These are phyloP conservation scores for Aproaerema taeniolella DNA, from an alignment of 2,888 invertebrate species.

Conservation along the genomic window DNA sequence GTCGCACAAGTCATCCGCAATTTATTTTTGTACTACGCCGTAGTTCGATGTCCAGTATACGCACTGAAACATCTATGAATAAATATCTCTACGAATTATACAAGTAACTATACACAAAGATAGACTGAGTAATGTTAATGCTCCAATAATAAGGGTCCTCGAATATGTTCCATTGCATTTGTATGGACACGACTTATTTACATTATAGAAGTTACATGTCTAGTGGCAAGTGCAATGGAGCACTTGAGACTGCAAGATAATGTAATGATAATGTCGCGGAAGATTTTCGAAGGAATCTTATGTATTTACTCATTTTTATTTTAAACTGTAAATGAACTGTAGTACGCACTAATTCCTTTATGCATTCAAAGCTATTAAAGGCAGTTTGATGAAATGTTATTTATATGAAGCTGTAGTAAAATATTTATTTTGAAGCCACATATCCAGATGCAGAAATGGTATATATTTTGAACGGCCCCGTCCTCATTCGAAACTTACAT, in stretches of 20 bases:
- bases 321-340: constrained; percentile 2
- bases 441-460: constrained; percentile 37
- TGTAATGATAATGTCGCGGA: constrained; percentile 16
- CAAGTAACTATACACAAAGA: constrained; percentile 38
- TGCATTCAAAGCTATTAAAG: constrained; percentile 5
- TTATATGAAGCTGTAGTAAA: constrained; percentile 20
- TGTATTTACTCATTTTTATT: constrained; percentile 1
- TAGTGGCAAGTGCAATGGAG: background rate
- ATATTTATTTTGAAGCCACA: constrained; percentile 36
- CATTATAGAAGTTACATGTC: constrained; percentile 19
- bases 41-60: constrained; percentile 21
- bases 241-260: constrained; percentile 2
- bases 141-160: too few relatives aligned
- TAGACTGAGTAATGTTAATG: constrained; percentile 71
- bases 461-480: constrained; percentile 51
- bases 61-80: constrained; percentile 38
- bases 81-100: constrained; percentile 44
- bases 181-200: too few relatives aligned
- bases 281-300: background rate
- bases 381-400: constrained; percentile 19
- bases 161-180: too few relatives aligned
- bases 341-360: constrained; percentile 7
- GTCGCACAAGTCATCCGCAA: too few relatives aligned
- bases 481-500: constrained; percentile 61
- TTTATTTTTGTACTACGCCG: background rate